Evolutionary conservation across 37 sponge, comb jelly and placozoan species (phyloP).

Genomic region (Hexactinellida sp.): DNA sequence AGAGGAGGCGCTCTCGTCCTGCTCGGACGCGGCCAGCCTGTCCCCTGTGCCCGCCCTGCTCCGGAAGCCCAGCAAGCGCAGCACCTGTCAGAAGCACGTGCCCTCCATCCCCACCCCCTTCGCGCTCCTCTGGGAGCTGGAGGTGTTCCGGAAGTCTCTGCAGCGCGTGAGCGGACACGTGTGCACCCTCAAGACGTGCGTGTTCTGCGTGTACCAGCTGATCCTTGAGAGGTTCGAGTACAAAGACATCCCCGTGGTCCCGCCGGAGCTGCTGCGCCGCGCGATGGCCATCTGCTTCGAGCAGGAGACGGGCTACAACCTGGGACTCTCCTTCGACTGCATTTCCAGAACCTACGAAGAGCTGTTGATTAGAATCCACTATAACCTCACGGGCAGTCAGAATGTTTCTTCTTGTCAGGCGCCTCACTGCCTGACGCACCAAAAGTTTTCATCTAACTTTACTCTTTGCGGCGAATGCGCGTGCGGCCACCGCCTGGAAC

Average conservation of each 20-base stretch:
- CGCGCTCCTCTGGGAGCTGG: background rate
- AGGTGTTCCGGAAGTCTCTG: background rate
- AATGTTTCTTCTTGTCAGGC: background rate
- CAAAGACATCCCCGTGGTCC: background rate
- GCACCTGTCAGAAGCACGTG: background rate
- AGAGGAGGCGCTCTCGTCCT: background rate
- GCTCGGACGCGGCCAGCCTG: background rate
- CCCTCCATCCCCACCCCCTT: background rate
- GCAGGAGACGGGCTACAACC: background rate
- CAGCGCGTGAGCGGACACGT: background rate
- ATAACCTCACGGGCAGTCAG: background rate
- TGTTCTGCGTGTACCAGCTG: conserved; percentile 7
- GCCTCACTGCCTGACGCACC: background rate
- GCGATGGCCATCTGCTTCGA: background rate
- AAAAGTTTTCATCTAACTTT: background rate
- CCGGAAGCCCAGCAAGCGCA: background rate
- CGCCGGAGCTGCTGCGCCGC: background rate
- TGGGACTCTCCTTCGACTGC: background rate
- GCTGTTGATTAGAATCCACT: background rate
- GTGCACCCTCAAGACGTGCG: conserved; percentile 1
- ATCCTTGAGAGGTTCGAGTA: background rate
- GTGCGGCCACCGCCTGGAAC: background rate
- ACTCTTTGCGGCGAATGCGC: background rate
- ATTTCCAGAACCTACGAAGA: background rate
- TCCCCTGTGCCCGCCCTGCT: background rate